These are phyloP conservation scores for Noctua fimbriata DNA, from an alignment of 2,888 invertebrate genomes.

Conservation along the genomic window DNA sequence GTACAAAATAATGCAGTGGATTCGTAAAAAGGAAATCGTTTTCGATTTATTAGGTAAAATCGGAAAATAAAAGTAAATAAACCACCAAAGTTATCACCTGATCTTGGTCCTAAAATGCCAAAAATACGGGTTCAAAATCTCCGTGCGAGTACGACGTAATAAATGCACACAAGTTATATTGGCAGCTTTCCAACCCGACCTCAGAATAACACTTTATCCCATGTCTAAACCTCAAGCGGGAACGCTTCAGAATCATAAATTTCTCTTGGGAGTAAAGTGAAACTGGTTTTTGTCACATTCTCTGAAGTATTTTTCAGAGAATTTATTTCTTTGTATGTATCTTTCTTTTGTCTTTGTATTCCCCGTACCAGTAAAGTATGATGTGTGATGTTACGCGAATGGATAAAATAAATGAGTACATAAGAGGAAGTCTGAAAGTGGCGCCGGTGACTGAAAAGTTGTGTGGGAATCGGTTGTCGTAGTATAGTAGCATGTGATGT, in stretches of 20 bases:
- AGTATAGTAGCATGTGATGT: too few relatives aligned
- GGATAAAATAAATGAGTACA: too few relatives aligned
- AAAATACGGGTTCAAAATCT: neutral
- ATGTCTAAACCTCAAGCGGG: conserved; percentile 6
- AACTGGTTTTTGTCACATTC: neutral
- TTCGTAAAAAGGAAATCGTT: neutral
- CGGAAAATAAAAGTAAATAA: neutral
- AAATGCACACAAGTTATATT: conserved; percentile 21
- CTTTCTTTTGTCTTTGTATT: neutral
- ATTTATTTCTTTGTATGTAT: neutral
- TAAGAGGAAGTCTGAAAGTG: too few relatives aligned
- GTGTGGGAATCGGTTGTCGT: too few relatives aligned
- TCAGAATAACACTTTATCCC: neutral
- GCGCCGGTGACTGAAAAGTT: too few relatives aligned
- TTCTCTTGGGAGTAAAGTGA: conserved; percentile 10
- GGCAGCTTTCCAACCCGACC: neutral
- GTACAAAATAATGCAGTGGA: neutral
- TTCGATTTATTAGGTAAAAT: neutral
- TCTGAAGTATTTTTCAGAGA: conserved; percentile 6
- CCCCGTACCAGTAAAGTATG: neutral
- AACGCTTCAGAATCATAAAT: conserved; percentile 20
- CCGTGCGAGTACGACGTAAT: neutral
- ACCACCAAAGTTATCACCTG: neutral
- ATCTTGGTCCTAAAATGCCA: neutral
- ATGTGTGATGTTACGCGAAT: too few relatives aligned